phyloP scores from a whole-genome alignment of 1,140 invertebrate genomes.

The Pseudachorutes palmiensis region DNA sequence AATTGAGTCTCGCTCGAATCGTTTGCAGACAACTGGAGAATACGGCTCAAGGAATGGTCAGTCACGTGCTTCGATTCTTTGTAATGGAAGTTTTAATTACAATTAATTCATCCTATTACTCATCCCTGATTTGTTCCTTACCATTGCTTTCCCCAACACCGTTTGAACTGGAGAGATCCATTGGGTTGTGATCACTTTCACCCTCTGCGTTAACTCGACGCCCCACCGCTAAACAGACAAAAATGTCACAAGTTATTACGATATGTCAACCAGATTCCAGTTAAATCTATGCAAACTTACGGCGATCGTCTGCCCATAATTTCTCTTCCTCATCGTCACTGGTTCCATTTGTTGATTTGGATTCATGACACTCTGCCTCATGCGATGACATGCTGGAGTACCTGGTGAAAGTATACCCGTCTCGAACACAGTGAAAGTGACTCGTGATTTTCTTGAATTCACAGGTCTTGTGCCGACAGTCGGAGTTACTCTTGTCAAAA shows the following conservation, averaged over 20 bases:
- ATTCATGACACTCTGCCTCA: constrained; percentile 47
- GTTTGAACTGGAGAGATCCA: constrained; percentile 35
- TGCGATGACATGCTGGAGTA: constrained; percentile 65
- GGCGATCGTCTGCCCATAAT: not conserved
- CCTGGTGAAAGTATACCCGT: constrained; percentile 64
- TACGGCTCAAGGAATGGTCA: constrained; percentile 38
- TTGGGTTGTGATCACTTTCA: constrained; percentile 22
- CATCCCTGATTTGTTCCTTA: too few species aligned
- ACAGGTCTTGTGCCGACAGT: constrained; percentile 52
- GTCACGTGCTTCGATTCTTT: constrained; percentile 34
- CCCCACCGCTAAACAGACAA: not conserved
- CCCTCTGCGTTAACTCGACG: not conserved
- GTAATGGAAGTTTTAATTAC: not conserved
- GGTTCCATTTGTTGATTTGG: constrained; percentile 20
- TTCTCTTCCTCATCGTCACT: constrained; percentile 29
- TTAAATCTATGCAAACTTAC: not conserved
- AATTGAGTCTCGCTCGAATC: constrained; percentile 36
- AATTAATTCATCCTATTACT: too few species aligned
- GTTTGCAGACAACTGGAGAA: constrained; percentile 32
- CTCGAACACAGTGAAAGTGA: constrained; percentile 68
- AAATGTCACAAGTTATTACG: not conserved
- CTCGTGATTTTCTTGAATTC: constrained; percentile 28
- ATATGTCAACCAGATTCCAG: not conserved
- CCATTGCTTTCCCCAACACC: constrained; percentile 10
- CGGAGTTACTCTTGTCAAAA: constrained; percentile 62